A percentile compares a stretch with the other conserved stretches of the same genome.
Conservation (phyloP, 2,113 vertebrate genomes). For the Pteruthius melanotis region DNA sequence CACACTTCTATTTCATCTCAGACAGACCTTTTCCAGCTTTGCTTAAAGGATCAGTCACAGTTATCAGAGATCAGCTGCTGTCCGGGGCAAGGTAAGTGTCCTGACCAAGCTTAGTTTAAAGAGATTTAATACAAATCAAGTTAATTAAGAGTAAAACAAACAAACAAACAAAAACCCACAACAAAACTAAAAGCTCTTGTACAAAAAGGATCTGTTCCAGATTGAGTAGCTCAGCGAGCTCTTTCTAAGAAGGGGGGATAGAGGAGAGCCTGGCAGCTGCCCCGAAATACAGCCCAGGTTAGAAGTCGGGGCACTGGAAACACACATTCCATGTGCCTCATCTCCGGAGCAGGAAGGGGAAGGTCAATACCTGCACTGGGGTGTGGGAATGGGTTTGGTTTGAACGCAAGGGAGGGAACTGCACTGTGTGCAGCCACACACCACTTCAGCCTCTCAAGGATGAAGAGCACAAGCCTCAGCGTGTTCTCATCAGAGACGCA, state of each 20-base stretch:
- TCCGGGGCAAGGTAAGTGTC: neutral
- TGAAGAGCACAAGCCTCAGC: neutral
- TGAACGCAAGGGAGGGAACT: neutral
- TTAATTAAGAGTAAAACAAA: neutral
- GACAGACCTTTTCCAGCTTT: slow-evolving; percentile 30
- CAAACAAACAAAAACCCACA: neutral
- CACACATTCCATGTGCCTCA: neutral
- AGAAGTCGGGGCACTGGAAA: neutral
- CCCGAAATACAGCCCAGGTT: neutral
- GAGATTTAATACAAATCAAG: neutral
- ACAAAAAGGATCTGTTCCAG: neutral
- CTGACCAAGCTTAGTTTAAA: neutral
- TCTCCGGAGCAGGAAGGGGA: neutral
- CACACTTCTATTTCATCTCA: slow-evolving; percentile 38
- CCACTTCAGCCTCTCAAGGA: neutral
- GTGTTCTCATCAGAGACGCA: neutral
- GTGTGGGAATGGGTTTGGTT: neutral
- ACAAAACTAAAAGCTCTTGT: neutral
- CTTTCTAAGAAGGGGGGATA: neutral
- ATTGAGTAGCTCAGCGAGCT: neutral
- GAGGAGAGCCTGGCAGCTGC: neutral
- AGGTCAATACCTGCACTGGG: neutral
- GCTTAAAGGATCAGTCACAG: slow-evolving; percentile 1
- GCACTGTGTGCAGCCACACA: neutral
- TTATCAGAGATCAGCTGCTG: slow-evolving; percentile 13